A percentile compares a stretch with the other conserved stretches of the same genome.
These are phyloP conservation scores for Agrypnus murinus DNA, from an alignment of 2,888 invertebrate species.

Conservation along the genomic window DNA sequence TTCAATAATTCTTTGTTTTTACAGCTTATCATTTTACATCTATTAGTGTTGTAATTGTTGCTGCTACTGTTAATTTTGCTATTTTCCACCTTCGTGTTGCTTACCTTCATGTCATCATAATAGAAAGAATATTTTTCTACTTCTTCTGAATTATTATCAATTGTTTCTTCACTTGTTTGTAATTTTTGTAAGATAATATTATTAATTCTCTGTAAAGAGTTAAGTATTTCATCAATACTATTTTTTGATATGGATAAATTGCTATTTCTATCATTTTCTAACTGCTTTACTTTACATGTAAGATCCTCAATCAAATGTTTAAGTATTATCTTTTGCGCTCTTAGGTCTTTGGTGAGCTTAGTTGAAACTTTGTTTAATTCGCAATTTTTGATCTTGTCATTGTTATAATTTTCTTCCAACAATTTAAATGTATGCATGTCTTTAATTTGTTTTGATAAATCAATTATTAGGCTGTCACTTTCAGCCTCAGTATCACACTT, in stretches of 20 bases:
- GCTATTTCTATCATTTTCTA: conserved; percentile 7
- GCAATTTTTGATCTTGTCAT: neutral
- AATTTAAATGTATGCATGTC: neutral
- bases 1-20: neutral
- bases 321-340: conserved; percentile 1
- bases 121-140: neutral
- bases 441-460: conserved; percentile 1
- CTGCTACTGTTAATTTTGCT: no score
- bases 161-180: neutral
- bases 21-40: no score
- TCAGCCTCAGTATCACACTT: neutral
- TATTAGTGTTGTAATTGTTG: no score
- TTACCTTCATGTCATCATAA: neutral
- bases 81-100: neutral
- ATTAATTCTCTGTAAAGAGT: neutral
- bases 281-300: conserved; percentile 18
- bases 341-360: neutral
- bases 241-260: conserved; percentile 1
- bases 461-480: neutral
- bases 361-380: neutral
- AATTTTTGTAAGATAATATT: neutral
- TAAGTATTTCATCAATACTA: neutral
- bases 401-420: neutral
- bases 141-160: neutral
- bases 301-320: conserved; percentile 20